Conservation (phyloP, 2,888 invertebrate genomes). For the Heliconius aoede region DNA sequence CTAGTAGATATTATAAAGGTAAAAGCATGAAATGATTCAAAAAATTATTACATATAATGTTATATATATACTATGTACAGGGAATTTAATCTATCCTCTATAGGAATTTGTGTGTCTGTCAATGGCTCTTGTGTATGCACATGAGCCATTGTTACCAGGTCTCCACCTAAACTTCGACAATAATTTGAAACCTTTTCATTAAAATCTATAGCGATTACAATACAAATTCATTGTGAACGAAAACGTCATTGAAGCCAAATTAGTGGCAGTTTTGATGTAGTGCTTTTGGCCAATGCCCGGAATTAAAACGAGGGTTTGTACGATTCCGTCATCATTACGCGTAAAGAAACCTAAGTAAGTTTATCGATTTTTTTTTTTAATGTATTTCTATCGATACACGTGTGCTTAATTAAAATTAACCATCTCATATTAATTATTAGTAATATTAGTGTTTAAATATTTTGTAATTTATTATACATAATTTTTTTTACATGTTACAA, state of each 20-base stretch:
- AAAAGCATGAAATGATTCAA: too few relatives aligned
- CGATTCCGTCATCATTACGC: slow-evolving; percentile 5
- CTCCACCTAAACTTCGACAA: slow-evolving; percentile 45
- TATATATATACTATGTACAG: not conserved
- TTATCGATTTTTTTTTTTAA: not conserved
- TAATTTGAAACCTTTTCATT: slow-evolving; percentile 40
- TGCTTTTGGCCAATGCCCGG: slow-evolving; percentile 1
- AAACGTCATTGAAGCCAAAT: slow-evolving; percentile 27
- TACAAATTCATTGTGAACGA: slow-evolving; percentile 49
- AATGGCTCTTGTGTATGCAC: too few relatives aligned
- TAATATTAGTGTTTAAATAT: too few relatives aligned
- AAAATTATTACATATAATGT: not conserved
- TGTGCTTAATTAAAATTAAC: not conserved
- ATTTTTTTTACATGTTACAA: too few relatives aligned
- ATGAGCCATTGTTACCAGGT: slow-evolving; percentile 34
- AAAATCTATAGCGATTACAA: slow-evolving; percentile 47
- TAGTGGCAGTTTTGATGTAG: slow-evolving; percentile 9
- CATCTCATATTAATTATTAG: too few relatives aligned
- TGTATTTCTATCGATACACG: not conserved
- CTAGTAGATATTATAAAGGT: not conserved
- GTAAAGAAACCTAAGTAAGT: slow-evolving; percentile 23
- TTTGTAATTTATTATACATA: too few relatives aligned
- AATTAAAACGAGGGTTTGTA: slow-evolving; percentile 21
- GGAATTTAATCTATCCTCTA: slow-evolving; percentile 8
- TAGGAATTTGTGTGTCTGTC: slow-evolving; percentile 14